Percentiles rank a stretch among this genome's conserved stretches.
Conservation (phyloP, 2,888 invertebrate genomes). For the Caenorhabditis sulstoni region DNA sequence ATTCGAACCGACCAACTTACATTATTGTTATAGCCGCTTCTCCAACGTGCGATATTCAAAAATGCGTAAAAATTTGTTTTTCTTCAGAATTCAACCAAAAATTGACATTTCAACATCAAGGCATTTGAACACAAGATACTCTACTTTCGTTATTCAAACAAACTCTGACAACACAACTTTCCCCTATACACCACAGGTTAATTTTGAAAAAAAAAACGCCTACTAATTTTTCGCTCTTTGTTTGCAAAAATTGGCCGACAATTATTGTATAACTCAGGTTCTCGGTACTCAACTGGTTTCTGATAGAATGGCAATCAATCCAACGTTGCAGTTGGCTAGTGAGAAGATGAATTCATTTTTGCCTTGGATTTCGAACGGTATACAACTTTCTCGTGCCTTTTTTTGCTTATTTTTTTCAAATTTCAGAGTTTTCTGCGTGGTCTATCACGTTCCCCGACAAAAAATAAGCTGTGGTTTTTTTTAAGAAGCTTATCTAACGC, state of each 20-base stretch:
- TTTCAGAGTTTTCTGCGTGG: constrained; percentile 54
- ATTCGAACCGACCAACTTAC: constrained; percentile 39
- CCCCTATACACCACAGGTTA: constrained; percentile 30
- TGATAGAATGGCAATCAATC: constrained; percentile 30
- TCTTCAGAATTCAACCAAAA: constrained; percentile 42
- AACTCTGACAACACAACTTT: constrained; percentile 16
- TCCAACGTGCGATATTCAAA: constrained; percentile 20
- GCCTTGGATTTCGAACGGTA: constrained; percentile 53
- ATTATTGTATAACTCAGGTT: constrained; percentile 10
- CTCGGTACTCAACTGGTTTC: constrained; percentile 42
- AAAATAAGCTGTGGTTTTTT: too few species aligned
- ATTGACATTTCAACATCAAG: constrained; percentile 48
- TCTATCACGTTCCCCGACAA: constrained; percentile 28
- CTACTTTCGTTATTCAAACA: constrained; percentile 52
- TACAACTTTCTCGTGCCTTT: too few species aligned
- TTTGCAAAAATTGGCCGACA: too few species aligned
- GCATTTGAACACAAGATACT: constrained; percentile 55
- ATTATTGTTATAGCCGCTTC: constrained; percentile 40
- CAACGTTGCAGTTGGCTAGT: constrained; percentile 12
- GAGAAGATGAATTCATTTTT: not conserved
- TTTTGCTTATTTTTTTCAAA: too few species aligned
- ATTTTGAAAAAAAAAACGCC: too few species aligned
- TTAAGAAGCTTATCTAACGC: too few species aligned
- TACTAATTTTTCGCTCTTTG: not conserved
- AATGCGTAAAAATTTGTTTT: not conserved